phyloP scores from a whole-genome alignment of 2,888 invertebrate genomes.

The Endotricha flammealis region DNA sequence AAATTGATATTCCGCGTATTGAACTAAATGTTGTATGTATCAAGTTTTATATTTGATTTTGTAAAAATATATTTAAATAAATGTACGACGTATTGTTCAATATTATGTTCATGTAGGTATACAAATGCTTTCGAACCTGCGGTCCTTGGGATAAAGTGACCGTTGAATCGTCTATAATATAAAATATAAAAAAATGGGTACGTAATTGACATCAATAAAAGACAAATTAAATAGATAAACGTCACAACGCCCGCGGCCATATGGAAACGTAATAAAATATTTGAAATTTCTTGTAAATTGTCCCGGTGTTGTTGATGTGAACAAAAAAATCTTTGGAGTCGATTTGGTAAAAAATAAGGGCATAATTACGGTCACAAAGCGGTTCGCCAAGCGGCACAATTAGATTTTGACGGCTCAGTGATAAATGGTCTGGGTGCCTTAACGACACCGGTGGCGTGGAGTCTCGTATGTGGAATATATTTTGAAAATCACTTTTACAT shows the following conservation, averaged over 20 bases:
- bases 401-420: conserved; percentile 74
- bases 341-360: conserved; percentile 70
- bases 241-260: conserved; percentile 16
- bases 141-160: no score
- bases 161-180: no score
- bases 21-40: no score
- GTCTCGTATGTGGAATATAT: conserved; percentile 24
- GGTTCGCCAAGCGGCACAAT: conserved; percentile 74
- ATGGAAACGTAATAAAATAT: conserved; percentile 47
- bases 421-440: conserved; percentile 66
- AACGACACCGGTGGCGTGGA: conserved; percentile 39
- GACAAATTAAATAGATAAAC: conserved; percentile 6
- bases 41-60: no score
- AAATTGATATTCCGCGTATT: no score
- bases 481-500: no score
- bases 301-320: conserved; percentile 38
- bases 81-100: no score
- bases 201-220: conserved; percentile 5
- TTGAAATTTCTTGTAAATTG: conserved; percentile 60
- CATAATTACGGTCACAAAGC: conserved; percentile 74
- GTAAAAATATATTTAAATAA: no score
- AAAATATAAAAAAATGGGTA: no score
- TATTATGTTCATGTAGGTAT: no score
- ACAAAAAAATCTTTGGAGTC: conserved; percentile 52
- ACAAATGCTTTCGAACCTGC: no score